Evolutionary conservation across 2,113 vertebrate genomes (phyloP), one percentile per base, ranked within the genome.

Genomic region (Merops nubicus): DNA sequence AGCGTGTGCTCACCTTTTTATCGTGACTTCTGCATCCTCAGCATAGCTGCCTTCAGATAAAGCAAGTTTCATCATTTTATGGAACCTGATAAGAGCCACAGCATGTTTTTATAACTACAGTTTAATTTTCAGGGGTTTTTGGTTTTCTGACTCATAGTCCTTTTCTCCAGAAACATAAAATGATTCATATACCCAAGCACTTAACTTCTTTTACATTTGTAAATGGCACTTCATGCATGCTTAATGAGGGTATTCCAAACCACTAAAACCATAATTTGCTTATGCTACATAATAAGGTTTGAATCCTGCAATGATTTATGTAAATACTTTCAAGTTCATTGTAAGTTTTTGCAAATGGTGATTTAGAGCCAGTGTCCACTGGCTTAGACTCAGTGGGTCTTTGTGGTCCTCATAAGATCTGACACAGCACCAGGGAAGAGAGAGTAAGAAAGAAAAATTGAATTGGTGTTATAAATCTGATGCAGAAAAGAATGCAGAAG

Each of bases 131-230:
- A 63, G 17, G 2, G 5, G 84, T 93, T 92, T 96, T 86, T 59
- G 17, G 42, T 92, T 87, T 96, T 89, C 51, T 95, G 89, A 92
- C 69, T 95, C 89, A 93, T 16, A 91, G 72, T 67, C 17, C 15
- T 88, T 93, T 91, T 90, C 85, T 88, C 47, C 64, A 90, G 75
- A 86, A 96, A 79, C 72, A 88, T 69, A 48, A 94, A 93, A 76
- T 96, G 68, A 96, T 96, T 97, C 91, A 96, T 78, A 72, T 87
- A 89, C 31, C 34, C 64, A 67, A 94, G 81, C 74, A 75, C 89
- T 89, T 93, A 87, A 84, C 84, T 94, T 26, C 18, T 86, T 91
- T 93, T 91, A 51, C 78, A 78, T 94, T 89, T 97, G 84, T 81
- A 95, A 94, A 82, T 87, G 87, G 81, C 56, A 78, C 51, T 94